Percentiles rank a stretch among this genome's conserved stretches.
These are phyloP conservation scores for Xenotilapia leptura DNA, from an alignment of 2,113 vertebrate species.

Conservation along the genomic window DNA sequence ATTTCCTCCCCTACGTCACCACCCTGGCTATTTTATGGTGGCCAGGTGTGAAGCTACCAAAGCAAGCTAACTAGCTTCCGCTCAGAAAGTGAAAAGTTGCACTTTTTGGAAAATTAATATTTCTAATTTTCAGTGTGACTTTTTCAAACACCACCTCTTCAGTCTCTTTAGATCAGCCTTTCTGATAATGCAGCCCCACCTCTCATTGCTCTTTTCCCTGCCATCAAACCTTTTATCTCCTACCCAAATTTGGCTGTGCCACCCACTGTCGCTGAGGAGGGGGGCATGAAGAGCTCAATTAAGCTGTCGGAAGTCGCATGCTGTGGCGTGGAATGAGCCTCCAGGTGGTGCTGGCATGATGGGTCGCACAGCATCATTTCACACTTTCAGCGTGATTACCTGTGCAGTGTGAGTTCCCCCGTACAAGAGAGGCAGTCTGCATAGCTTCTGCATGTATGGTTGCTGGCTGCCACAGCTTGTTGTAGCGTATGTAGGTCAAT, in stretches of 20 bases:
- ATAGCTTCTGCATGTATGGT: conserved; percentile 3
- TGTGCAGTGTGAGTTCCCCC: neutral
- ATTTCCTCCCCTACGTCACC: neutral
- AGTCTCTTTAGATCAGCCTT: neutral
- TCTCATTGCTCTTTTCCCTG: conserved; percentile 5
- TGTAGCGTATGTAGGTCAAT: conserved; percentile 62
- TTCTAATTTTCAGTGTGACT: neutral
- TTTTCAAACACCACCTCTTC: neutral
- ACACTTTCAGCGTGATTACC: conserved; percentile 17
- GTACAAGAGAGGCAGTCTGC: neutral
- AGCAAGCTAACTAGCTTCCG: neutral
- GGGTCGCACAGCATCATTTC: conserved; percentile 8
- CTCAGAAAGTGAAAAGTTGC: neutral
- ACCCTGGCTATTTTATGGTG: neutral
- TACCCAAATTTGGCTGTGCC: conserved; percentile 27
- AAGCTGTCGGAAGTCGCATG: conserved; percentile 27
- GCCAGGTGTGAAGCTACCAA: neutral
- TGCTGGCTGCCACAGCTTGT: conserved; percentile 14
- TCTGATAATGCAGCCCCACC: neutral
- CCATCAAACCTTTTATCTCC: conserved; percentile 25
- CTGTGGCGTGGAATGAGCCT: conserved; percentile 39
- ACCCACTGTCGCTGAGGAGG: conserved; percentile 13
- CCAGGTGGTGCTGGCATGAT: conserved; percentile 25
- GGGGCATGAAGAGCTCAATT: conserved; percentile 31
- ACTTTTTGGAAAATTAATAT: neutral